These are phyloP conservation scores for Meganola albula DNA, from an alignment of 2,888 invertebrate species.

Conservation along the genomic window DNA sequence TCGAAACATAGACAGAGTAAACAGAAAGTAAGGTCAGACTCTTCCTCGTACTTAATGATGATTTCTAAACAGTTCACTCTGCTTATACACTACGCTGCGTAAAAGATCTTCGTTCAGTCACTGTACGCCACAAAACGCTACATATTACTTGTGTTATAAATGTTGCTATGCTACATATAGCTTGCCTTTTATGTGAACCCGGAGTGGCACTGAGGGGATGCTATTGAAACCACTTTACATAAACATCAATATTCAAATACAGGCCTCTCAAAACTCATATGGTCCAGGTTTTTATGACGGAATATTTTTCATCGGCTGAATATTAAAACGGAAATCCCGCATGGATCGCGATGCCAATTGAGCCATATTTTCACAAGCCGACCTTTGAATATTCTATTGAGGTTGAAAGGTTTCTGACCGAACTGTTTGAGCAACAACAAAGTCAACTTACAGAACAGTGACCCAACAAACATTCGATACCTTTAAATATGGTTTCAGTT, in stretches of 20 bases:
- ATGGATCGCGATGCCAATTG: constrained; percentile 57
- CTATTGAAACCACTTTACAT: constrained; percentile 43
- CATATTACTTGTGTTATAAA: no score
- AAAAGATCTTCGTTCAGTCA: no score
- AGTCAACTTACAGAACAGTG: constrained; percentile 30
- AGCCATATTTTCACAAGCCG: constrained; percentile 62
- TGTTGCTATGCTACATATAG: no score
- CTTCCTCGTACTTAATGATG: no score
- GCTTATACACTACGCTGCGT: no score
- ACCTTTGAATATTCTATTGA: constrained; percentile 69
- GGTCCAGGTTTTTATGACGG: constrained; percentile 65
- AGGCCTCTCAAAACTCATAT: constrained; percentile 62
- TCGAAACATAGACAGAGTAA: no score
- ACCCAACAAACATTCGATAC: constrained; percentile 24
- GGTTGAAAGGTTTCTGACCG: constrained; percentile 51
- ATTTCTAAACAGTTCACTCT: no score
- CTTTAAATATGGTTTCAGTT: no score
- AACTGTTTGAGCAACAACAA: constrained; percentile 42
- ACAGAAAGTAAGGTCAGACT: no score
- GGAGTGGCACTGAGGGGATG: no score
- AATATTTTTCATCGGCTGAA: constrained; percentile 69
- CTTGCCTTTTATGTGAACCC: no score
- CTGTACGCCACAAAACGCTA: no score
- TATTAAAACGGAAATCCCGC: constrained; percentile 64
- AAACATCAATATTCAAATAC: constrained; percentile 71